These are phyloP conservation scores for Drosophila paranaensis DNA, from an alignment of 2,888 invertebrate genomes.

Conservation along the genomic window DNA sequence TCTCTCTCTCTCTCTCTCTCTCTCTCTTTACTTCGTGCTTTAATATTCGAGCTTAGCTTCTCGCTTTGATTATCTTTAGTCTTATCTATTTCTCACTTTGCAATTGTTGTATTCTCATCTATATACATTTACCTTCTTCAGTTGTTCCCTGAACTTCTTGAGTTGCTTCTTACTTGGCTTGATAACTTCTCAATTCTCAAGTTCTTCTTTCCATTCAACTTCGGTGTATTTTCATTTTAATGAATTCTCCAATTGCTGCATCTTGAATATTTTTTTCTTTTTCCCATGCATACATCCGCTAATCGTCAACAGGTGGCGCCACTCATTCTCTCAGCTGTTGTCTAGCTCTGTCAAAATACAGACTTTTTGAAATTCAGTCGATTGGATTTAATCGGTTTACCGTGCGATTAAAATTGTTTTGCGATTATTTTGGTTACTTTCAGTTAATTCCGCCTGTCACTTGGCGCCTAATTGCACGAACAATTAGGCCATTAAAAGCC, in stretches of 20 bases:
- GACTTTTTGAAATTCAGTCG: slow-evolving; percentile 11
- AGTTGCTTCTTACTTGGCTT: too few relatives aligned
- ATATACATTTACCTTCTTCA: too few relatives aligned
- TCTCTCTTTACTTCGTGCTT: too few relatives aligned
- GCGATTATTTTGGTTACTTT: slow-evolving; percentile 28
- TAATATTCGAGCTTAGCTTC: too few relatives aligned
- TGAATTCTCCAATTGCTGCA: background rate
- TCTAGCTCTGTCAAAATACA: slow-evolving; percentile 3
- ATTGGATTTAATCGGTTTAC: slow-evolving; percentile 24
- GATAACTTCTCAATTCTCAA: background rate
- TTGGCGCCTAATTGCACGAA: slow-evolving; percentile 67
- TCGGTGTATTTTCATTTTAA: background rate
- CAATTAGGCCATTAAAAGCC: slow-evolving; percentile 69
- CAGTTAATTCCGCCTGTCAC: slow-evolving; percentile 16
- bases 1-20: too few relatives aligned
- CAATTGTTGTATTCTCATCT: too few relatives aligned
- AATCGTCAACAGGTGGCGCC: slow-evolving; percentile 20
- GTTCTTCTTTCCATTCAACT: background rate
- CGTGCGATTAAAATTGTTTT: slow-evolving; percentile 30
- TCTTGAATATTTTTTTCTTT: background rate
- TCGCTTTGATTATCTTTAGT: too few relatives aligned
- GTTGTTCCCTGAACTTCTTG: too few relatives aligned
- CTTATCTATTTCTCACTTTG: too few relatives aligned
- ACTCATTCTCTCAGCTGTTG: background rate
- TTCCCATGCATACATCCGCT: background rate